Conservation (phyloP, 2,113 vertebrate genomes). For the Istiophorus platypterus region DNA sequence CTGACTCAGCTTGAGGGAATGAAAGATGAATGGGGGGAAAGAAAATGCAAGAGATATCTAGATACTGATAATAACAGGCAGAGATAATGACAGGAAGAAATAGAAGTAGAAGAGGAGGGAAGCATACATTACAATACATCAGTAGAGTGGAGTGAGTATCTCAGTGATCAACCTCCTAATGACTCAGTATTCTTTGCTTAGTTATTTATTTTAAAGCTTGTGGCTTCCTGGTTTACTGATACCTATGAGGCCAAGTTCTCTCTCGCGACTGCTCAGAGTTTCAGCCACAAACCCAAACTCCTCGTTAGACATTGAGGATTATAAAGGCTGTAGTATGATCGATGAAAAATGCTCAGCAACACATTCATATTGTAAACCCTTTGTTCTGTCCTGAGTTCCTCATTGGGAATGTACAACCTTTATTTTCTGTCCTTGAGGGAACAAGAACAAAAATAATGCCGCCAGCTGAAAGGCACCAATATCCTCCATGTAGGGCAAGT, state of each 20-base stretch:
- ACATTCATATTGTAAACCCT: conserved; percentile 42
- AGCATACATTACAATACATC: conserved; percentile 21
- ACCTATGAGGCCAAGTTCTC: conserved; percentile 27
- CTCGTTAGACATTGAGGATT: conserved; percentile 35
- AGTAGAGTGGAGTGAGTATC: not conserved
- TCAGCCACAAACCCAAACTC: conserved; percentile 46
- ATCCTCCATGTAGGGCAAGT: conserved; percentile 43
- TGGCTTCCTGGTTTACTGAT: conserved; percentile 43
- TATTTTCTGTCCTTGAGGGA: conserved; percentile 27
- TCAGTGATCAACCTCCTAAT: conserved; percentile 35
- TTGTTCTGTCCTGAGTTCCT: conserved; percentile 67
- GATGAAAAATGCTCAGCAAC: conserved; percentile 52
- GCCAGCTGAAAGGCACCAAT: conserved; percentile 53
- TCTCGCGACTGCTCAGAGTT: conserved; percentile 38
- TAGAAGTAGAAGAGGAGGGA: conserved; percentile 6
- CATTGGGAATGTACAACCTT: conserved; percentile 45
- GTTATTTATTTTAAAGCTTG: conserved; percentile 43
- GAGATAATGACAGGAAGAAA: conserved; percentile 29
- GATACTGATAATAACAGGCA: conserved; percentile 21
- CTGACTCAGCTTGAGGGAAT: conserved; percentile 2
- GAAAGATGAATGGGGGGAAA: conserved; percentile 22
- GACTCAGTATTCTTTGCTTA: conserved; percentile 32
- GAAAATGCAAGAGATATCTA: not conserved
- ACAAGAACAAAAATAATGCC: conserved; percentile 29
- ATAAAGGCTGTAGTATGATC: conserved; percentile 52